phyloP scores from a whole-genome alignment of 2,888 invertebrate species.

The Chaitophorus viminalis region DNA sequence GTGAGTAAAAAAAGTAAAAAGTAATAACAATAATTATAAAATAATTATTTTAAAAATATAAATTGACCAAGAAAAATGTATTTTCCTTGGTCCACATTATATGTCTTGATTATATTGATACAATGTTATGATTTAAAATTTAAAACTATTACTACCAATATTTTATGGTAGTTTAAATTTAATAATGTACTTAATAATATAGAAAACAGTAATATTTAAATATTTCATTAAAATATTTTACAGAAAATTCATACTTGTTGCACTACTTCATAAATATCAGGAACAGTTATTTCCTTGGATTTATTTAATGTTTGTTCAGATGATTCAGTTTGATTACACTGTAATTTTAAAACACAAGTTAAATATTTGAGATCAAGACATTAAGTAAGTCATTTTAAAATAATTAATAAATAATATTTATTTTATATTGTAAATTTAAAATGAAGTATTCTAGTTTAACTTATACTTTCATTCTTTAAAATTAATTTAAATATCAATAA shows the following conservation, averaged over 20 bases:
- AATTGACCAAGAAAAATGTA: no score
- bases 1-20: background rate
- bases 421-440: background rate
- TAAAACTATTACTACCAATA: no score
- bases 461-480: background rate
- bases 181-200: background rate
- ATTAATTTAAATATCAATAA: background rate
- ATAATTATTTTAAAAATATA: no score
- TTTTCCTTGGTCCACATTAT: no score
- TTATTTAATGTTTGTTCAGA: slow-evolving; percentile 3
- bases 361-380: background rate
- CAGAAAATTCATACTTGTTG: slow-evolving; percentile 44
- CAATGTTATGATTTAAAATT: no score
- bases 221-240: background rate
- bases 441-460: background rate
- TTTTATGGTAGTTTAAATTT: no score
- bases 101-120: no score
- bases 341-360: background rate
- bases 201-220: background rate
- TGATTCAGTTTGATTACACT: slow-evolving; percentile 45
- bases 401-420: background rate
- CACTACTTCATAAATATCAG: slow-evolving; percentile 55
- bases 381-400: background rate
- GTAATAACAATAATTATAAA: background rate
- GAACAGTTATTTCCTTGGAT: slow-evolving; percentile 30